phyloP scores from a whole-genome alignment of 2,797 vertebrate species.

The Chaetophractus vellerosus region DNA sequence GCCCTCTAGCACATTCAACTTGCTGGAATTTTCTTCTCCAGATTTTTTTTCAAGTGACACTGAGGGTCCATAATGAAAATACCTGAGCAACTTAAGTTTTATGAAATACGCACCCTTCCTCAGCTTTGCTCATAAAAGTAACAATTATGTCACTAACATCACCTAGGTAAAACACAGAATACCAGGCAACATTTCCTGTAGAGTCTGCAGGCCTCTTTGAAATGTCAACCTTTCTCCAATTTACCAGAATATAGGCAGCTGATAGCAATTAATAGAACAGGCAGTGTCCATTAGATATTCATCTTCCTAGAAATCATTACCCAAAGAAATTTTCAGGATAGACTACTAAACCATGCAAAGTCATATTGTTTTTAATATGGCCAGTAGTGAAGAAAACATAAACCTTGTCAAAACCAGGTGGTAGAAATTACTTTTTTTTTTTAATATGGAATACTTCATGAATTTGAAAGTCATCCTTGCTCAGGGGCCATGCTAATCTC shows the following conservation, averaged over 20 bases:
- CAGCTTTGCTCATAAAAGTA: not conserved
- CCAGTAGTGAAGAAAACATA: not conserved
- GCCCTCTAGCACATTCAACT: not conserved
- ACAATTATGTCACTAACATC: not conserved
- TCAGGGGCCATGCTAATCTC: too few relatives aligned
- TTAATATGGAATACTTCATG: too few relatives aligned
- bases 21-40: not conserved
- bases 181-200: not conserved
- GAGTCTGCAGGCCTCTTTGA: conserved; percentile 23
- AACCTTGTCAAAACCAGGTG: not conserved
- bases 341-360: conserved; percentile 1
- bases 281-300: conserved; percentile 1
- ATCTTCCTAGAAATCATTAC: conserved; percentile 50
- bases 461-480: too few relatives aligned
- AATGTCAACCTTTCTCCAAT: not conserved
- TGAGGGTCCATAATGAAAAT: conserved; percentile 4
- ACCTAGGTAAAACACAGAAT: conserved; percentile 27
- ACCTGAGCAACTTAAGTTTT: not conserved
- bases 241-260: conserved; percentile 5
- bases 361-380: not conserved
- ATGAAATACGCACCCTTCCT: conserved; percentile 8
- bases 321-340: conserved; percentile 10
- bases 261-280: not conserved
- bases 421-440: not conserved
- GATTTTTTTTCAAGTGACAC: not conserved